phyloP scores from a whole-genome alignment of 2,113 vertebrate species.

The Elanus axillaris region DNA sequence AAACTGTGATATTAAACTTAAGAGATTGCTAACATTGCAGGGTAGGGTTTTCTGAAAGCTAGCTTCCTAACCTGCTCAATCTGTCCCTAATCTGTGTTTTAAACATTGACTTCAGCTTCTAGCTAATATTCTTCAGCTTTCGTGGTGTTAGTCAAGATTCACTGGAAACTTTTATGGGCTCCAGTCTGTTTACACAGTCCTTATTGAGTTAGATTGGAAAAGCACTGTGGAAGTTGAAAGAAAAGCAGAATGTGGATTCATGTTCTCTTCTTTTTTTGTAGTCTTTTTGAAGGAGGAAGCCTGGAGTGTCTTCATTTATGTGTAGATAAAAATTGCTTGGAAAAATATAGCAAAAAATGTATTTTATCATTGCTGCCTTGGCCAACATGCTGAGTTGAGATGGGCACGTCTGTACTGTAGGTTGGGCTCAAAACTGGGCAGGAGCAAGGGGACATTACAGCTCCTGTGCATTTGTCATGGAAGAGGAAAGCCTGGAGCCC shows the following conservation, averaged over 20 bases:
- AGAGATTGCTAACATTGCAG: not conserved
- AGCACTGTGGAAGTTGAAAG: not conserved
- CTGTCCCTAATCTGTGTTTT: not conserved
- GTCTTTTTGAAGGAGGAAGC: not conserved
- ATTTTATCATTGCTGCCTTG: not conserved
- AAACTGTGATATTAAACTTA: not conserved
- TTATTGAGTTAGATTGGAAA: not conserved
- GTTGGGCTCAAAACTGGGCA: not conserved
- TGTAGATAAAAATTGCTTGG: not conserved
- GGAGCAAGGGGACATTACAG: not conserved
- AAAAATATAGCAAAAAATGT: not conserved
- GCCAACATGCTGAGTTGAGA: not conserved
- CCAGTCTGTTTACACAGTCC: not conserved
- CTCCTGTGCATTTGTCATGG: not conserved
- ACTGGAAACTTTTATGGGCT: not conserved
- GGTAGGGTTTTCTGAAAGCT: not conserved
- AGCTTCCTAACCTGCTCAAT: not conserved
- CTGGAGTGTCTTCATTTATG: fast-evolving
- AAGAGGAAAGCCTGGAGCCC: not conserved
- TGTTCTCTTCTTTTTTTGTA: not conserved
- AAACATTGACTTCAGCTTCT: not conserved
- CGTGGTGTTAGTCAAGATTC: not conserved
- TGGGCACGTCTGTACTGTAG: not conserved
- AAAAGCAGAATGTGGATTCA: not conserved
- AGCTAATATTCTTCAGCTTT: not conserved